Percentiles rank a stretch among this genome's conserved stretches.
Conservation (phyloP, 2,888 invertebrate genomes). For the Callosobruchus maculatus region DNA sequence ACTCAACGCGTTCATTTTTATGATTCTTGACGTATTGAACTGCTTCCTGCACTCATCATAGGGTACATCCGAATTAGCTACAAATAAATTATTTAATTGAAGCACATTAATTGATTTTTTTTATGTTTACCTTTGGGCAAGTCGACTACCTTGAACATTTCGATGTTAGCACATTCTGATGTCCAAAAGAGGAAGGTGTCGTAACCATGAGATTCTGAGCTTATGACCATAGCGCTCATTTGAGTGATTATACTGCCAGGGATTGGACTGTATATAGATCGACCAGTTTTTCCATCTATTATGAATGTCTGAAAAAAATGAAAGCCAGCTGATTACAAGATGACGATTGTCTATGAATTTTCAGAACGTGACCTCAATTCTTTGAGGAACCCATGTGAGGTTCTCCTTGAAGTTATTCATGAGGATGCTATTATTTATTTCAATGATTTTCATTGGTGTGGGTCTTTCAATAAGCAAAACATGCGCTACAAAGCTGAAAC, state of each 20-base stretch:
- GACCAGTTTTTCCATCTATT: constrained; percentile 61
- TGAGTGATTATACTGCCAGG: constrained; percentile 60
- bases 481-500: no score
- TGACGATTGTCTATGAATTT: background rate
- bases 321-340: no score
- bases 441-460: no score
- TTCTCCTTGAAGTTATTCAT: no score
- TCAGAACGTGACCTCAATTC: no score
- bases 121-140: constrained; percentile 20
- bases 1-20: constrained; percentile 64
- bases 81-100: background rate
- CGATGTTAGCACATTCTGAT: constrained; percentile 57
- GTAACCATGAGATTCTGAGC: constrained; percentile 62
- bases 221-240: constrained; percentile 57
- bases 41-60: constrained; percentile 42
- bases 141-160: constrained; percentile 17
- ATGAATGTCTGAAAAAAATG: constrained; percentile 50
- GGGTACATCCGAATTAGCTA: constrained; percentile 1
- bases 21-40: constrained; percentile 65
- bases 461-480: no score
- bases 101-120: no score
- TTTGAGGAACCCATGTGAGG: no score
- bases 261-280: constrained; percentile 57
- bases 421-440: no score
- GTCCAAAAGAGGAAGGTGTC: constrained; percentile 79